Evolutionary conservation across 1,140 invertebrate genomes (phyloP).

Genomic region (Tribolium madens): DNA sequence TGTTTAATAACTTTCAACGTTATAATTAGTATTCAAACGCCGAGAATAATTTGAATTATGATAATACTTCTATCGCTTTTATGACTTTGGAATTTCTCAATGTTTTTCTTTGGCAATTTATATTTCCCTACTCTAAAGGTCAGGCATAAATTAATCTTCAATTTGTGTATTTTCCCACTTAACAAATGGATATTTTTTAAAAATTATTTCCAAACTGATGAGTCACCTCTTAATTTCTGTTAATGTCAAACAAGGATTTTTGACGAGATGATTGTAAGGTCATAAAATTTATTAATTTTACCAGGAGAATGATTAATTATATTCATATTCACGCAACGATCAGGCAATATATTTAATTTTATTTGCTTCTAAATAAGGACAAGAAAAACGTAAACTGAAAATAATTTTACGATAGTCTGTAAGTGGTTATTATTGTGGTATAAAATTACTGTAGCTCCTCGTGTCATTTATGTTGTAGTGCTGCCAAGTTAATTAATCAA

Average conservation of each 20-base stretch:
- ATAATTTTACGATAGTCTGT: neutral
- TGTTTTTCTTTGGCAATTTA: conserved; percentile 11
- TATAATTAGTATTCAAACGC: conserved; percentile 21
- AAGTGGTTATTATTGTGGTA: too few relatives aligned
- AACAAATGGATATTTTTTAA: neutral
- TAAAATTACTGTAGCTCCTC: too few relatives aligned
- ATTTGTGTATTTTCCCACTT: neutral
- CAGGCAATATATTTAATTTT: neutral
- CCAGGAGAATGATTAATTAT: neutral
- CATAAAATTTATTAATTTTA: conserved; percentile 20
- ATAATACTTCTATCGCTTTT: neutral
- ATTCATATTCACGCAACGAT: neutral
- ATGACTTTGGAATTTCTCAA: conserved; percentile 7
- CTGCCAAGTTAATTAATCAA: neutral
- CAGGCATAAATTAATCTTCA: conserved; percentile 9
- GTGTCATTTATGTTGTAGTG: neutral
- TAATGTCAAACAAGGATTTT: conserved; percentile 17
- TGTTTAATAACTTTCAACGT: conserved; percentile 32
- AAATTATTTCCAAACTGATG: neutral
- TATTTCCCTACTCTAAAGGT: conserved; percentile 6
- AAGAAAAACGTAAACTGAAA: too few relatives aligned
- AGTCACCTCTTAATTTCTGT: neutral
- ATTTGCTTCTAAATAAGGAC: neutral
- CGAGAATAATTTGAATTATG: conserved; percentile 11
- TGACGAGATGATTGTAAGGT: neutral